phyloP scores from a whole-genome alignment of 2,888 invertebrate species.

The Keiferia lycopersicella region DNA sequence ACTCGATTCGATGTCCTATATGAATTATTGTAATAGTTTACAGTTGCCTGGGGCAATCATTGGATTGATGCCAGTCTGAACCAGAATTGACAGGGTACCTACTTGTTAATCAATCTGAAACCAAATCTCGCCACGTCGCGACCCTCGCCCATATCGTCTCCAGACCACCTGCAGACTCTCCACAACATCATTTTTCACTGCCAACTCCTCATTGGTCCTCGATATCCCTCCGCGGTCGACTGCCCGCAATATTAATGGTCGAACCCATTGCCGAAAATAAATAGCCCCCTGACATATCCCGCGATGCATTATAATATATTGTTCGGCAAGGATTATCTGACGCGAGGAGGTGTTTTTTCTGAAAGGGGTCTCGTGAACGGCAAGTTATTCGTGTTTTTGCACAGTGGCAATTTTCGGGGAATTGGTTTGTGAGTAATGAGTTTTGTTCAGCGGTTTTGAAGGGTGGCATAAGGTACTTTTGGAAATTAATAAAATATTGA shows the following conservation, averaged over 20 bases:
- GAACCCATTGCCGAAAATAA: constrained; percentile 66
- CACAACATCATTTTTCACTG: constrained; percentile 68
- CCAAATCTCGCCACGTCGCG: neutral
- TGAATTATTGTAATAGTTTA: no score
- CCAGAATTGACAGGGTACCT: no score
- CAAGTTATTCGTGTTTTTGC: constrained; percentile 9
- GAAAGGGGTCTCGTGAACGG: neutral
- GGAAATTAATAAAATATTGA: no score
- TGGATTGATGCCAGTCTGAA: no score
- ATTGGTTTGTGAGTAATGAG: neutral
- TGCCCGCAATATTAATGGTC: constrained; percentile 74
- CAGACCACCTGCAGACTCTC: constrained; percentile 50
- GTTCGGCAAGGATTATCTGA: constrained; percentile 56
- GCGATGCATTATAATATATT: constrained; percentile 75
- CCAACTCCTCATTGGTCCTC: constrained; percentile 59
- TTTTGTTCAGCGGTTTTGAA: neutral
- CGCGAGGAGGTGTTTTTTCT: constrained; percentile 47
- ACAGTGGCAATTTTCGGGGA: neutral
- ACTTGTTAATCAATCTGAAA: neutral
- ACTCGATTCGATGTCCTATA: no score
- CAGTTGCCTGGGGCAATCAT: no score
- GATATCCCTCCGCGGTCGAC: constrained; percentile 63
- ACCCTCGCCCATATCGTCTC: constrained; percentile 35
- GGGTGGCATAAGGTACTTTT: neutral
- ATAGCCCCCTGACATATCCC: constrained; percentile 70